A percentile compares a stretch with the other conserved stretches of the same genome.
These are phyloP conservation scores for Nymphalis urticae DNA, from an alignment of 2,888 invertebrate species.

Conservation along the genomic window DNA sequence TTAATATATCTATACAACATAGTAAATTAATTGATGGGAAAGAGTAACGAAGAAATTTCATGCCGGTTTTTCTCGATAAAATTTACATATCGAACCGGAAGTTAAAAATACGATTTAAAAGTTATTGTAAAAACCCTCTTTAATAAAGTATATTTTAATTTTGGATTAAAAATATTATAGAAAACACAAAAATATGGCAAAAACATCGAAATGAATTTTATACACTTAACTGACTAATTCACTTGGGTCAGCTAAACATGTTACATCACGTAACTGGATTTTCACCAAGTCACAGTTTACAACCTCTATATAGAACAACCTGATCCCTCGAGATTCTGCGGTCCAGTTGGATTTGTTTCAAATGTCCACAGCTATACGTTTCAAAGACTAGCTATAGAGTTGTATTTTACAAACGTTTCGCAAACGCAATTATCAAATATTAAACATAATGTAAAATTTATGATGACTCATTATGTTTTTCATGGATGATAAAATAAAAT, in stretches of 20 bases:
- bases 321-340: neutral
- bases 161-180: no score
- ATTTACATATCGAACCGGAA: no score
- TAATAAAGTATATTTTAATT: no score
- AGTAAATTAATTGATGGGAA: no score
- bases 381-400: neutral
- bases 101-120: no score
- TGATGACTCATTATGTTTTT: neutral
- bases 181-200: no score
- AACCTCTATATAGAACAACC: constrained; percentile 7
- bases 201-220: constrained; percentile 1
- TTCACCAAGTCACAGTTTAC: constrained; percentile 21
- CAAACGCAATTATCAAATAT: neutral
- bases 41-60: no score
- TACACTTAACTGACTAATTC: constrained; percentile 9
- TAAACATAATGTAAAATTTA: neutral
- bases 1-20: no score
- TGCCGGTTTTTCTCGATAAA: no score
- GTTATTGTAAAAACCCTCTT: no score
- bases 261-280: constrained; percentile 13
- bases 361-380: constrained; percentile 16
- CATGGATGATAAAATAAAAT: no score
- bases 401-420: neutral
- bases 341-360: constrained; percentile 11
- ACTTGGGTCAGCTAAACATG: constrained; percentile 1